A percentile compares a stretch with the other conserved stretches of the same genome.
These are phyloP conservation scores for Chelmon rostratus DNA, from an alignment of 2,797 vertebrate species.

Conservation along the genomic window DNA sequence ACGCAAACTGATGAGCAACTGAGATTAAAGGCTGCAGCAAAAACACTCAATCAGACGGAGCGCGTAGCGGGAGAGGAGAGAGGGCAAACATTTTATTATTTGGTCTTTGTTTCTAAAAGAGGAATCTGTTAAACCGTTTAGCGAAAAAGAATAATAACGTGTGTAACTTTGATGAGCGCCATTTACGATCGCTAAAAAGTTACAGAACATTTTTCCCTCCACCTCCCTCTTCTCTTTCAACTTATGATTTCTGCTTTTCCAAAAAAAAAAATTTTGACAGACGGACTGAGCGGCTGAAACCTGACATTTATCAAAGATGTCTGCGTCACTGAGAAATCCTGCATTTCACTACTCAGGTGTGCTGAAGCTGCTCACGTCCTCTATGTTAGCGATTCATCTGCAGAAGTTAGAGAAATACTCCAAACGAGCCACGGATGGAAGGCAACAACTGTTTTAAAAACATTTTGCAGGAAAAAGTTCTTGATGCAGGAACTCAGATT, in stretches of 20 bases:
- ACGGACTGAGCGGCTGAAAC: conserved; percentile 2
- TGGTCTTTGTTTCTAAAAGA: conserved; percentile 6
- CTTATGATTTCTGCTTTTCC: conserved; percentile 6
- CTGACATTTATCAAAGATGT: conserved; percentile 17
- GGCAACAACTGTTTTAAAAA: not conserved
- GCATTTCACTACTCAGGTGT: not conserved
- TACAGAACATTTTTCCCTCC: not conserved
- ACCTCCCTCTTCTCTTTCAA: conserved; percentile 4
- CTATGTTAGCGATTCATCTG: not conserved
- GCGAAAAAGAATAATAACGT: not conserved
- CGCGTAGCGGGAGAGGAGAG: not conserved
- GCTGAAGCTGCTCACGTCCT: not conserved
- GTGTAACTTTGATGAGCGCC: not conserved
- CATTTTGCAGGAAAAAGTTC: not conserved
- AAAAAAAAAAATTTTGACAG: not conserved
- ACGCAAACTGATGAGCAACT: not conserved
- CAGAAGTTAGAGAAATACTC: not conserved
- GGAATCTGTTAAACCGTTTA: not conserved
- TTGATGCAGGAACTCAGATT: not conserved
- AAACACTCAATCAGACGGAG: not conserved
- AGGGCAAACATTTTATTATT: not conserved
- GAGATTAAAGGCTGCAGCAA: conserved; percentile 7
- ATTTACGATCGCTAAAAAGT: not conserved
- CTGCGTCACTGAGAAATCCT: not conserved
- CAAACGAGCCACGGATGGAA: not conserved